Conservation (phyloP, 2,113 vertebrate species). For the Apodemus sylvaticus region DNA sequence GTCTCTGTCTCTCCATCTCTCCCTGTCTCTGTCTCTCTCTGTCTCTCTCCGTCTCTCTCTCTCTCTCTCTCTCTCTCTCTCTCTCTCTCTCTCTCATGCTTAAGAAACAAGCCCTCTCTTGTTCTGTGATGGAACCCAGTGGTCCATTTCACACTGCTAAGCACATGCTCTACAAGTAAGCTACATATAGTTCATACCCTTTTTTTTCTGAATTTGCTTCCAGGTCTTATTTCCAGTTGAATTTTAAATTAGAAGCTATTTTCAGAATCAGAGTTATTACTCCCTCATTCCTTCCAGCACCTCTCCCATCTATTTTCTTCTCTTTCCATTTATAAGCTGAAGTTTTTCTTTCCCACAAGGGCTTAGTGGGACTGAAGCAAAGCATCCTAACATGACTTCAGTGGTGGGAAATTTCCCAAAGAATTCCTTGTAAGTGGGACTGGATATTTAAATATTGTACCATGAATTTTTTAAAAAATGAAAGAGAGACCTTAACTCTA, state of each 20-base stretch:
- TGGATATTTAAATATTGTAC: background rate
- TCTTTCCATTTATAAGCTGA: background rate
- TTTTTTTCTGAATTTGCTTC: conserved; percentile 29
- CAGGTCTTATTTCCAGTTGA: conserved; percentile 36
- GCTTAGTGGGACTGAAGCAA: background rate
- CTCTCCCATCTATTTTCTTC: background rate
- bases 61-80: background rate
- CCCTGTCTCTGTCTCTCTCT: background rate
- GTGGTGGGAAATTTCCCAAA: conserved; percentile 4
- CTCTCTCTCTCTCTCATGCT: background rate
- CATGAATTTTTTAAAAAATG: background rate
- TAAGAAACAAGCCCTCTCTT: background rate
- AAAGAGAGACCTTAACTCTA: background rate
- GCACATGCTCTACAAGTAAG: background rate
- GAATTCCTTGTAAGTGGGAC: background rate
- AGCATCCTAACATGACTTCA: background rate
- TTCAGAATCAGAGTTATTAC: conserved; percentile 50
- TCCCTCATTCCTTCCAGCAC: background rate
- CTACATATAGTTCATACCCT: background rate
- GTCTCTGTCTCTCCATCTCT: too few relatives aligned
- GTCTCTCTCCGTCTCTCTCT: background rate
- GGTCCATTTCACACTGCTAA: background rate
- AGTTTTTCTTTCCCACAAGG: conserved; percentile 37
- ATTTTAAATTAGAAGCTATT: conserved; percentile 51
- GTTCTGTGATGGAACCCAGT: background rate